Evolutionary conservation across 2,888 invertebrate species (phyloP).

Genomic region (Leucoma salicis): DNA sequence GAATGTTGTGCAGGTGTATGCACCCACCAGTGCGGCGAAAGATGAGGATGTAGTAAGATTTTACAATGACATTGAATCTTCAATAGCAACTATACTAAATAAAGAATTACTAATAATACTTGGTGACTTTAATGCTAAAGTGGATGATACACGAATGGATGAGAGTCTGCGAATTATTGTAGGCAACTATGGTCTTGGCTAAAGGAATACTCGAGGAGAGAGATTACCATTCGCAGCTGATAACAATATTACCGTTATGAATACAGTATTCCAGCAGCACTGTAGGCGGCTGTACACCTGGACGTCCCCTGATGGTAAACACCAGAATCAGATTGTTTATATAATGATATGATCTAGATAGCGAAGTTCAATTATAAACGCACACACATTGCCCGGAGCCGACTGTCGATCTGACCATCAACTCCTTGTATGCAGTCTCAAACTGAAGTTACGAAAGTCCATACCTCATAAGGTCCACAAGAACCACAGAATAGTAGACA

Average conservation of each 20-base stretch:
- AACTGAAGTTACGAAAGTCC: background rate
- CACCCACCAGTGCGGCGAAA: too few species aligned
- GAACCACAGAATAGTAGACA: background rate
- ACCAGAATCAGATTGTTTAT: background rate
- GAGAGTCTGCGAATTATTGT: background rate
- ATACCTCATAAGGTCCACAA: background rate
- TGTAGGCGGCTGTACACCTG: background rate
- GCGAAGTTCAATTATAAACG: too few species aligned
- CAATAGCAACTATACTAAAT: too few species aligned
- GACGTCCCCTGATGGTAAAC: too few species aligned
- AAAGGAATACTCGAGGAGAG: background rate
- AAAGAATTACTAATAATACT: background rate
- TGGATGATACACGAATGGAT: background rate
- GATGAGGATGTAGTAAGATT: too few species aligned
- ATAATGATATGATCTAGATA: background rate
- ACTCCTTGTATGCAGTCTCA: background rate
- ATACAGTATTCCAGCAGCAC: background rate
- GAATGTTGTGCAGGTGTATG: background rate
- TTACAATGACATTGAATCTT: too few species aligned
- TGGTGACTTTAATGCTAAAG: too few species aligned
- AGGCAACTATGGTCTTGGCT: background rate
- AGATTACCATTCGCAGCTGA: background rate
- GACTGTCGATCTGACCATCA: background rate
- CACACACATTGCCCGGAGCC: too few species aligned
- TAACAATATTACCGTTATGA: too few species aligned